These are phyloP conservation scores for Clarias fuscus DNA, from an alignment of 2,797 vertebrate species.

Conservation along the genomic window DNA sequence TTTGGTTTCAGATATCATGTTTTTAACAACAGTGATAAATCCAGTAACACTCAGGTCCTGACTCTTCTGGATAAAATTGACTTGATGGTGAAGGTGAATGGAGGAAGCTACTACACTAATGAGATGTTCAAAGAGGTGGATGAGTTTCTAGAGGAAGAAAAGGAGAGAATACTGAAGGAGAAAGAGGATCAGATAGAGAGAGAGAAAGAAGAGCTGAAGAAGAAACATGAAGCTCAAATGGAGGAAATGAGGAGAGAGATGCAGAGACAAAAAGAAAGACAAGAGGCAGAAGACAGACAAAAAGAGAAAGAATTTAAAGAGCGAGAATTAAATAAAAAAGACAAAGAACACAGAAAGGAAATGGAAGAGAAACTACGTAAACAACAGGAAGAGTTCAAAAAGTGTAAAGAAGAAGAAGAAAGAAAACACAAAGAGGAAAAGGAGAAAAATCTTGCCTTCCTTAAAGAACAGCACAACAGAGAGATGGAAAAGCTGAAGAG, in stretches of 20 bases:
- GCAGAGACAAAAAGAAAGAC: not conserved
- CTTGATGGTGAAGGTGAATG: conserved; percentile 22
- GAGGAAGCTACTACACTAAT: conserved; percentile 40
- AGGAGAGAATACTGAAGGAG: conserved; percentile 36
- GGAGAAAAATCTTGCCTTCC: no score
- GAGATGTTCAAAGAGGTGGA: conserved; percentile 32
- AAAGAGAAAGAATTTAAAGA: conserved; percentile 29
- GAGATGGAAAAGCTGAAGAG: no score
- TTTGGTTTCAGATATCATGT: conserved; percentile 21
- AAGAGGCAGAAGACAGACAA: not conserved
- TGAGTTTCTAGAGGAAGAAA: conserved; percentile 13
- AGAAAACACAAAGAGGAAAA: no score
- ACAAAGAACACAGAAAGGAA: no score
- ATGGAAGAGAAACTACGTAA: no score
- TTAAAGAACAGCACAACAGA: no score
- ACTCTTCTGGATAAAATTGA: conserved; percentile 28
- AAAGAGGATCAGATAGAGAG: conserved; percentile 34
- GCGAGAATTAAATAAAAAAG: no score
- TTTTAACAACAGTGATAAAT: conserved; percentile 25
- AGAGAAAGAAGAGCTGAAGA: conserved; percentile 29
- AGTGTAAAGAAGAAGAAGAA: no score
- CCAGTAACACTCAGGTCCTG: not conserved
- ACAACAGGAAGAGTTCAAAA: no score
- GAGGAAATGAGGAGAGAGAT: conserved; percentile 2
- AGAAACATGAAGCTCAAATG: conserved; percentile 29